phyloP scores from a whole-genome alignment of 2,113 vertebrate genomes.

The Hiodon tergisus region DNA sequence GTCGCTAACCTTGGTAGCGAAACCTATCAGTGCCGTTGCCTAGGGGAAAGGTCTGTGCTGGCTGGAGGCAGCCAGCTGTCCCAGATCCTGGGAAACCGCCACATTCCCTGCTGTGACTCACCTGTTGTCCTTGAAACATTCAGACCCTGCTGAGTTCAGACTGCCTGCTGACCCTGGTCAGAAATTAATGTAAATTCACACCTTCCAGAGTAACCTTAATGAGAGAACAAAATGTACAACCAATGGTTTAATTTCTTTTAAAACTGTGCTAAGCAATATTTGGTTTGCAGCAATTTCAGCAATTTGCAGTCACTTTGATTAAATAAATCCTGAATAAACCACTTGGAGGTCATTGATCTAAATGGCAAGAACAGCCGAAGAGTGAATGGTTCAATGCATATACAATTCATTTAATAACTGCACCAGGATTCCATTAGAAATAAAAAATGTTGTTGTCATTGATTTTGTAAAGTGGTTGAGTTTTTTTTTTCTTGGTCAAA shows the following conservation, averaged over 20 bases:
- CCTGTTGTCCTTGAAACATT: constrained; percentile 52
- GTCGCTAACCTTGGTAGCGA: constrained; percentile 57
- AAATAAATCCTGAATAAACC: neutral
- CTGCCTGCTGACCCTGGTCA: neutral
- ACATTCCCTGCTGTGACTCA: constrained; percentile 51
- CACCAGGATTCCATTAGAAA: no score
- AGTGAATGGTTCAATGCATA: neutral
- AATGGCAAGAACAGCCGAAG: neutral
- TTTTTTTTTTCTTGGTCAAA: no score
- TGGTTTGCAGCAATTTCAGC: no score
- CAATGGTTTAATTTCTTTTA: neutral
- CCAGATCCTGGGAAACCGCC: constrained; percentile 51
- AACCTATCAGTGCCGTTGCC: constrained; percentile 31
- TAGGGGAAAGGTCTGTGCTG: constrained; percentile 36
- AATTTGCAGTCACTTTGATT: neutral
- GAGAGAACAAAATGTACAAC: neutral
- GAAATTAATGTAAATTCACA: neutral
- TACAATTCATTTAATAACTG: neutral
- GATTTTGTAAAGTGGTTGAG: no score
- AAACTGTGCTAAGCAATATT: neutral
- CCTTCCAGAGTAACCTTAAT: neutral
- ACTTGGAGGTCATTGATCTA: neutral
- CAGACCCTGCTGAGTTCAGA: constrained; percentile 19
- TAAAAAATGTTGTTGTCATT: no score
- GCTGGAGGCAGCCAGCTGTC: constrained; percentile 58